These are phyloP conservation scores for Drosophila albomicans DNA, from an alignment of 1,140 invertebrate genomes.

Conservation along the genomic window DNA sequence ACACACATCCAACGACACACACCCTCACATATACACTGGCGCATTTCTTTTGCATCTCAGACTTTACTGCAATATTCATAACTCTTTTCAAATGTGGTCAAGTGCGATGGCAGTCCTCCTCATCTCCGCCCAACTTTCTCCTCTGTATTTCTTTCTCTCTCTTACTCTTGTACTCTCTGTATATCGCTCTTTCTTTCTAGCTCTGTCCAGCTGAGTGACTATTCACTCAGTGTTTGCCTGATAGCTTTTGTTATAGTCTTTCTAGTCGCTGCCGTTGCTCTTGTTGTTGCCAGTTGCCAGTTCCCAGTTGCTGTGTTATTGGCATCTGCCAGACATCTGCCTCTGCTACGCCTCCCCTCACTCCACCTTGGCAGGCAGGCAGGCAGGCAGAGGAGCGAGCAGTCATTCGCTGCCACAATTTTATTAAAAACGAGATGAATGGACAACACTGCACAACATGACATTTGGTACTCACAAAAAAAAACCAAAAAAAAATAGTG, in stretches of 20 bases:
- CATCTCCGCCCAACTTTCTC: not conserved
- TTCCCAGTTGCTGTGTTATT: constrained; percentile 46
- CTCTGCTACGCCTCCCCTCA: constrained; percentile 24
- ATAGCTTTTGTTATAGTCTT: not conserved
- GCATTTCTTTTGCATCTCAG: constrained; percentile 33
- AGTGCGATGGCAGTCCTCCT: constrained; percentile 49
- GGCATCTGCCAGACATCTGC: constrained; percentile 39
- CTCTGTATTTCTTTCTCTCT: not conserved
- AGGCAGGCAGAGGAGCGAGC: not conserved
- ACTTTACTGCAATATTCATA: constrained; percentile 77
- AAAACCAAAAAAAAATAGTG: no score
- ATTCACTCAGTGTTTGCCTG: constrained; percentile 28
- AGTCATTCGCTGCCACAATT: constrained; percentile 48
- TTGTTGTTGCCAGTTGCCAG: constrained; percentile 1
- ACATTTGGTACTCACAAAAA: constrained; percentile 11
- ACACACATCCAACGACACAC: no score
- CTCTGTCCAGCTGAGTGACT: constrained; percentile 37
- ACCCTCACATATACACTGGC: constrained; percentile 5
- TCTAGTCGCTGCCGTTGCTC: not conserved
- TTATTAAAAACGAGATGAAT: constrained; percentile 80
- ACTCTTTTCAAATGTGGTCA: constrained; percentile 83
- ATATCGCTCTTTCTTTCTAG: not conserved
- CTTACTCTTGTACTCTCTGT: no score
- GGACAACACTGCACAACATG: constrained; percentile 59
- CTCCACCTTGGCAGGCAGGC: not conserved